phyloP scores from a whole-genome alignment of 2,113 vertebrate species.

The Chlorodrepanis virens region DNA sequence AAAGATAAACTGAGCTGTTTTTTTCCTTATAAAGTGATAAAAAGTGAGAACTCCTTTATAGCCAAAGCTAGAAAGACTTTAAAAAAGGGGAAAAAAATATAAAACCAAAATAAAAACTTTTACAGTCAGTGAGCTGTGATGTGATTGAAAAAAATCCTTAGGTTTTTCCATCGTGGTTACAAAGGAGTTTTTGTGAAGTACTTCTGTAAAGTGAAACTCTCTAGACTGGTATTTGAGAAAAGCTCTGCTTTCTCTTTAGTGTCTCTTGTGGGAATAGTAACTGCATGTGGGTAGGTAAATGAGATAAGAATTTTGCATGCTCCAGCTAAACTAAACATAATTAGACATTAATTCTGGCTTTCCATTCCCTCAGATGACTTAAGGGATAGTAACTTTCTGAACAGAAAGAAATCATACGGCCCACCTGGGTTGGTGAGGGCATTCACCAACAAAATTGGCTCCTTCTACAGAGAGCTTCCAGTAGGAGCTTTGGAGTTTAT shows the following conservation, averaged over 20 bases:
- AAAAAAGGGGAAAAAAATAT: neutral
- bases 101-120: constrained; percentile 57
- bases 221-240: constrained; percentile 47
- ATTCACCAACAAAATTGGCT: neutral
- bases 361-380: constrained; percentile 54
- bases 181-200: constrained; percentile 49
- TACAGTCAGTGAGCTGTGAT: constrained; percentile 11
- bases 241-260: constrained; percentile 67
- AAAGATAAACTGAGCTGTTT: constrained; percentile 62
- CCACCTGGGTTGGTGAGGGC: constrained; percentile 31
- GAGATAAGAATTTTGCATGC: constrained; percentile 64
- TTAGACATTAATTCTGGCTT: constrained; percentile 57
- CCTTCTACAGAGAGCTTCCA: neutral
- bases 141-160: constrained; percentile 23
- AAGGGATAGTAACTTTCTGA: constrained; percentile 40
- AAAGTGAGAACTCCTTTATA: constrained; percentile 37
- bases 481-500: neutral
- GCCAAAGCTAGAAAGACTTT: constrained; percentile 5
- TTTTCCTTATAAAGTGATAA: constrained; percentile 61
- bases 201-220: constrained; percentile 65
- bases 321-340: constrained; percentile 52
- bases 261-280: constrained; percentile 60
- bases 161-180: constrained; percentile 39
- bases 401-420: constrained; percentile 15
- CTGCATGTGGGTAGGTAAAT: constrained; percentile 55